Conservation (phyloP, 2,888 invertebrate species). For the Drosophila fungiperda region DNA sequence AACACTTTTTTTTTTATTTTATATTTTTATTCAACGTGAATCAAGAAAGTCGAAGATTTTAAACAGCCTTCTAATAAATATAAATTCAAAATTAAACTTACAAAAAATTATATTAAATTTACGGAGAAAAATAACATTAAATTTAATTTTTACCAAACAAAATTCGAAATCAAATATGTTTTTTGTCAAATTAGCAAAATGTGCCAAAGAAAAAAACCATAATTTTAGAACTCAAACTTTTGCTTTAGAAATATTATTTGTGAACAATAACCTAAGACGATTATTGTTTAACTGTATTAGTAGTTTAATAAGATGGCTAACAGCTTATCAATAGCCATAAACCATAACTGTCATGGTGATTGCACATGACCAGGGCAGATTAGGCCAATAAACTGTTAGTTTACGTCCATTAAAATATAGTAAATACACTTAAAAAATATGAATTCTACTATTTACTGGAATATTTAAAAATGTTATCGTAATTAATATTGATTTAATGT, state of each 20-base stretch:
- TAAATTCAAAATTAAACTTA: too few species aligned
- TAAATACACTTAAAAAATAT: not conserved
- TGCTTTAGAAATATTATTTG: too few species aligned
- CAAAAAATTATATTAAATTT: too few species aligned
- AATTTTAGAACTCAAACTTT: too few species aligned
- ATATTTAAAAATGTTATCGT: not conserved
- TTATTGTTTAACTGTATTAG: not conserved
- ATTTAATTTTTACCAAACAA: too few species aligned
- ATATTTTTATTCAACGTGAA: not conserved
- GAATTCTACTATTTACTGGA: not conserved
- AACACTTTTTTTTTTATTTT: not conserved
- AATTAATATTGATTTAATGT: not conserved
- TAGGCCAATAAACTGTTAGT: constrained; percentile 11
- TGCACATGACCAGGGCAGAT: constrained; percentile 46
- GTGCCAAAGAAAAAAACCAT: too few species aligned
- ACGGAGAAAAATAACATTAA: too few species aligned
- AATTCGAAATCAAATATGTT: too few species aligned
- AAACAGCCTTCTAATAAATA: too few species aligned
- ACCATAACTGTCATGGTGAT: constrained; percentile 12
- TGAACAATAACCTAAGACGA: not conserved
- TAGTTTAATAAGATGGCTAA: not conserved
- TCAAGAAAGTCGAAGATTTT: not conserved
- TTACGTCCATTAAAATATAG: not conserved
- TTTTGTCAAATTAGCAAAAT: not conserved
- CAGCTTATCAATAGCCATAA: constrained; percentile 34